phyloP scores from a whole-genome alignment of 2,888 invertebrate genomes.

The Chirona hameri region DNA sequence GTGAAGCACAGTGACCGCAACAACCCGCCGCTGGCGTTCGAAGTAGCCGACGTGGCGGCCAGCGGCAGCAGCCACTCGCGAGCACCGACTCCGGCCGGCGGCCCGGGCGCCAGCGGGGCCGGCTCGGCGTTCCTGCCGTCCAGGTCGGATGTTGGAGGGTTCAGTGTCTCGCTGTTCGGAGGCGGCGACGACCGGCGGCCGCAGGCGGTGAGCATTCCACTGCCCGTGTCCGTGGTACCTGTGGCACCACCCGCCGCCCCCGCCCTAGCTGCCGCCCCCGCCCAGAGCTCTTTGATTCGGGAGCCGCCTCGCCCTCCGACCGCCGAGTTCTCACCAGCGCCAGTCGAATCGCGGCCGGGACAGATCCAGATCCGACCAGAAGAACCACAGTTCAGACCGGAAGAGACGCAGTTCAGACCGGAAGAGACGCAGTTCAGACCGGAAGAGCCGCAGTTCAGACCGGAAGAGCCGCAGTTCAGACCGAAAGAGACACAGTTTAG shows the following conservation, averaged over 20 bases:
- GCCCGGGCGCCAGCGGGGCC: background rate
- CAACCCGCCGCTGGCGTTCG: constrained; percentile 24
- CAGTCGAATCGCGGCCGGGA: background rate
- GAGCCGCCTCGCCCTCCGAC: background rate
- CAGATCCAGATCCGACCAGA: background rate
- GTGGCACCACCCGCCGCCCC: background rate
- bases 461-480: too few species aligned
- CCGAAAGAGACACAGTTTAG: too few species aligned
- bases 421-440: too few species aligned
- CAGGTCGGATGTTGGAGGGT: background rate
- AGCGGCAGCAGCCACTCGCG: background rate
- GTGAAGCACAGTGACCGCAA: background rate
- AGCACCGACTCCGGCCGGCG: background rate
- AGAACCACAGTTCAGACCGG: background rate
- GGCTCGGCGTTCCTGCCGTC: background rate
- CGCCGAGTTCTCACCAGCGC: background rate
- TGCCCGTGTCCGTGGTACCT: background rate
- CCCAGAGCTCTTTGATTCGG: background rate
- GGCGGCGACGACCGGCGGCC: background rate
- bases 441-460: too few species aligned
- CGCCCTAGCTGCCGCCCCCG: background rate
- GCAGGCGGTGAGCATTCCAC: background rate
- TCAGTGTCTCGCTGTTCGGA: background rate
- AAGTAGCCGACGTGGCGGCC: background rate
- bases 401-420: too few species aligned